phyloP scores from a whole-genome alignment of 2,888 invertebrate species.

The Periphyllus acericola region DNA sequence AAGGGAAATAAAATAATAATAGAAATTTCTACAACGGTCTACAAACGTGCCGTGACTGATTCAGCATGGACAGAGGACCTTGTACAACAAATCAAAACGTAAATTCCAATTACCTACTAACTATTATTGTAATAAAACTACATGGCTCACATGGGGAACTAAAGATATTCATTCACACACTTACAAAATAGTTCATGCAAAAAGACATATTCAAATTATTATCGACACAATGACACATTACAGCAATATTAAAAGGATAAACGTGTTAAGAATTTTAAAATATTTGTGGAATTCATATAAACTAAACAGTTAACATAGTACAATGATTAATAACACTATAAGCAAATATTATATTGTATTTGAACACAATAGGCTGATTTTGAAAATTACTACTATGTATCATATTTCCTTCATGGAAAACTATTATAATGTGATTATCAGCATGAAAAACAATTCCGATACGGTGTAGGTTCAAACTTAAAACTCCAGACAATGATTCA shows the following conservation, averaged over 20 bases:
- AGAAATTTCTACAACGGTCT: conserved; percentile 42
- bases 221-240: not conserved
- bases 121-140: conserved; percentile 24
- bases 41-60: conserved; percentile 52
- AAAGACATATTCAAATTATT: not conserved
- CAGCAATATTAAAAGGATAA: not conserved
- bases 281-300: too few species aligned
- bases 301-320: not conserved
- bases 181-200: not conserved
- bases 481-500: conserved; percentile 13
- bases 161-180: conserved; percentile 22
- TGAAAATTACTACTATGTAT: not conserved
- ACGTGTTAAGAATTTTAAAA: not conserved
- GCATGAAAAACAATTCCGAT: not conserved
- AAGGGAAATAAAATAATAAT: conserved; percentile 33
- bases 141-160: not conserved
- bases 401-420: not conserved
- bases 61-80: conserved; percentile 42
- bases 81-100: conserved; percentile 30
- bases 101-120: conserved; percentile 31
- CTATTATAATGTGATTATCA: conserved; percentile 14
- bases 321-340: not conserved
- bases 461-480: conserved; percentile 21
- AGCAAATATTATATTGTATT: not conserved
- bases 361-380: too few species aligned